These are phyloP conservation scores for Halocynthia aurantium DNA, from an alignment of 23 tunicate species.

Conservation along the genomic window DNA sequence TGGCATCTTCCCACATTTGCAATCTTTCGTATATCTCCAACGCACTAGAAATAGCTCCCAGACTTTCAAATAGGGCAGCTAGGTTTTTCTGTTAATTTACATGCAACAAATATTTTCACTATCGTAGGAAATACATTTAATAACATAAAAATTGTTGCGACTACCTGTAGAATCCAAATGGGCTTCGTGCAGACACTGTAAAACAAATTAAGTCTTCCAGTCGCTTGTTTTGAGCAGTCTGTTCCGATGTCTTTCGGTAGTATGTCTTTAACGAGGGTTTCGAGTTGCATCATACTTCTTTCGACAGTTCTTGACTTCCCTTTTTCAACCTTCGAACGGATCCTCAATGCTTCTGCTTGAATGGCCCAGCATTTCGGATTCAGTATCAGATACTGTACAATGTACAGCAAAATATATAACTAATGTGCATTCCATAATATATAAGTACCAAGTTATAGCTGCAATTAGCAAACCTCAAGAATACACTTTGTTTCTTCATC, in stretches of 20 bases:
- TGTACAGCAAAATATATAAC: slow-evolving; percentile 1
- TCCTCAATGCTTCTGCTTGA: slow-evolving; percentile 68
- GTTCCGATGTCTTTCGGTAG: not conserved
- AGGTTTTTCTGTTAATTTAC: slow-evolving; percentile 47
- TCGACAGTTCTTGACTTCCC: slow-evolving; percentile 59
- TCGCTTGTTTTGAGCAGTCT: not conserved
- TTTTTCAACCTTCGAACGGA: slow-evolving; percentile 49
- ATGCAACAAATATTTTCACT: too few relatives aligned
- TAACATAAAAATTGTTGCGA: not conserved
- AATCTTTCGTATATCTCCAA: slow-evolving; percentile 54
- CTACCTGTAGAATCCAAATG: slow-evolving; percentile 58
- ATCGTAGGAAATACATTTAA: too few relatives aligned
- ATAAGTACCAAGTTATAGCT: not conserved
- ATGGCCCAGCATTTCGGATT: slow-evolving; percentile 68
- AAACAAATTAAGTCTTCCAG: slow-evolving; percentile 38
- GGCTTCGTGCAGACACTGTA: slow-evolving; percentile 51
- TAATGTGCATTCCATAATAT: not conserved
- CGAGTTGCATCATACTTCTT: slow-evolving; percentile 79
- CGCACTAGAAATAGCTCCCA: slow-evolving; percentile 63
- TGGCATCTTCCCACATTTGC: slow-evolving; percentile 89
- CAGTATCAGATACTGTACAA: slow-evolving; percentile 35
- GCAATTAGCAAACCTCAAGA: slow-evolving; percentile 42
- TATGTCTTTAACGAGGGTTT: slow-evolving; percentile 34
- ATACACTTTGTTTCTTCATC: slow-evolving; percentile 61
- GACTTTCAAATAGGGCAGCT: slow-evolving; percentile 50